A percentile compares a stretch with the other conserved stretches of the same genome.
Evolutionary conservation across 2,113 vertebrate genomes (phyloP).

Genomic region (Pungitius pungitius): DNA sequence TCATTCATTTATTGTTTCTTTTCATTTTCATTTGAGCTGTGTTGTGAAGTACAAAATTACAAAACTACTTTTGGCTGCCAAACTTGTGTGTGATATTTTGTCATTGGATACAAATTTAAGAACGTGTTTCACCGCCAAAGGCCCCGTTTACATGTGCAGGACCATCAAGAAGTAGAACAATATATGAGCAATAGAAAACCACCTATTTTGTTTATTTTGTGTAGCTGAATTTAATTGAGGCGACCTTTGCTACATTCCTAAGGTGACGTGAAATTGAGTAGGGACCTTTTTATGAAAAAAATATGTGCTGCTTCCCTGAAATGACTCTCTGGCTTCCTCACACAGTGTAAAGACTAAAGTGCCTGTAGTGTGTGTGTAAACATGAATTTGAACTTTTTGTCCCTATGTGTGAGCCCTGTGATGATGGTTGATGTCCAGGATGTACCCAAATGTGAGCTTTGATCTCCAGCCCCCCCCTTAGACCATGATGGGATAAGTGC

Average conservation of each 20-base stretch:
- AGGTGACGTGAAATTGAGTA: neutral
- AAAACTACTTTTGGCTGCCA: neutral
- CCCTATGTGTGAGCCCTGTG: too few species aligned
- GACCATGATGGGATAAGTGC: neutral
- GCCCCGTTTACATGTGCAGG: neutral
- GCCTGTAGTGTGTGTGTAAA: too few species aligned
- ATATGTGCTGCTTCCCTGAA: constrained; percentile 1
- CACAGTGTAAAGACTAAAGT: too few species aligned
- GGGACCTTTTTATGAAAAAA: constrained; percentile 13
- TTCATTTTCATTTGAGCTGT: neutral
- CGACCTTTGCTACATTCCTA: neutral
- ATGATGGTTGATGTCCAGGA: too few species aligned
- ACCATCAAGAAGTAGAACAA: neutral
- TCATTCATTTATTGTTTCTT: neutral
- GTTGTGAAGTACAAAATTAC: neutral
- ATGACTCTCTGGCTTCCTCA: neutral
- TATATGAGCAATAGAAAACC: neutral
- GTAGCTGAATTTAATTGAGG: constrained; percentile 10
- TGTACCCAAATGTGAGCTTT: too few species aligned
- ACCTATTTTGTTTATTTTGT: neutral
- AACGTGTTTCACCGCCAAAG: neutral
- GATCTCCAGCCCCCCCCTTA: too few species aligned
- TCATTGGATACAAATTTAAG: neutral
- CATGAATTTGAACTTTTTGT: too few species aligned
- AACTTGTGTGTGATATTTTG: neutral